Conservation (phyloP, 2,113 vertebrate genomes). For the Chroicocephalus ridibundus region DNA sequence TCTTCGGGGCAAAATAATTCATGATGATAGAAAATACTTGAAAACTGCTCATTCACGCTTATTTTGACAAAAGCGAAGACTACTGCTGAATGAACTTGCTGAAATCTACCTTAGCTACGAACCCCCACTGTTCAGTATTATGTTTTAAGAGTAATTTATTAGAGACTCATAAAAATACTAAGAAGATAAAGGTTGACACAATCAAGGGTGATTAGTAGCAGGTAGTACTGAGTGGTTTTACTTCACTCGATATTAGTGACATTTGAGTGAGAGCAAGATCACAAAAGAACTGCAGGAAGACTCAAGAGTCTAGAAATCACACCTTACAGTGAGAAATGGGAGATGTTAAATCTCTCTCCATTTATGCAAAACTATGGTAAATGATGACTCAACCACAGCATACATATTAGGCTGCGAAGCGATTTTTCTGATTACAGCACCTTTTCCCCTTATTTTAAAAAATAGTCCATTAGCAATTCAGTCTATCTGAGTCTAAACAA, state of each 20-base stretch:
- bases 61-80: background rate
- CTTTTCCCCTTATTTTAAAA: background rate
- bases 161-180: background rate
- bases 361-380: background rate
- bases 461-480: background rate
- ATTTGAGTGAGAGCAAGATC: background rate
- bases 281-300: background rate
- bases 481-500: background rate
- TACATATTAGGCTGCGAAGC: background rate
- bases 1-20: background rate
- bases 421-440: background rate
- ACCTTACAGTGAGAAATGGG: background rate
- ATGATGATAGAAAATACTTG: background rate
- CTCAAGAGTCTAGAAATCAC: background rate
- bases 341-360: background rate
- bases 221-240: background rate
- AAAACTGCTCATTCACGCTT: background rate
- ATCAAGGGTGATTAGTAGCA: background rate
- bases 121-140: background rate
- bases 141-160: background rate
- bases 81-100: background rate
- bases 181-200: background rate
- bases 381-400: background rate
- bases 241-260: background rate
- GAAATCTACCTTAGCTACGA: background rate